Base-by-base conservation (phyloP, 2,113 vertebrate genomes). In the Triplophysa dalaica region DNA sequence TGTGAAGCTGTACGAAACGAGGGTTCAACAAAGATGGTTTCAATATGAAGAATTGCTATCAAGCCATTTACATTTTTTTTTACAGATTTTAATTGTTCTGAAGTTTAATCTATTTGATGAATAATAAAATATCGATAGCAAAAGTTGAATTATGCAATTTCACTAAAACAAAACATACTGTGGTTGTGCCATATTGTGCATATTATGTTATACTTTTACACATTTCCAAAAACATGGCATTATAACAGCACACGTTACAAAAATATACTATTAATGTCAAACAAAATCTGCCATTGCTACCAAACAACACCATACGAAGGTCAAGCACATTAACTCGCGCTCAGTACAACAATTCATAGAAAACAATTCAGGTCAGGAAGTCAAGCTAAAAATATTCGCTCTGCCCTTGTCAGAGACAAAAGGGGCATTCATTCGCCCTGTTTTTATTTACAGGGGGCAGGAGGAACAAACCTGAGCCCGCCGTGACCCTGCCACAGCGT, bases 391-490 rank as follows among this genome's bases (percentile, higher is more conserved):
- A 75, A 77, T 70, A 85, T 69, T 73, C 22, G 26, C 26, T 70
- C 3, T 78, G 84, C 70, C 68, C 78, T 81, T 70, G 68, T 81
- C 29, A 81, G 38, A 81, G 60, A 80, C 70, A 81, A 81, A 76
- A 64, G 26, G 74, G 45, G 66, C 63, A 70, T 70, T 66, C 48
- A 70, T 43, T 82, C 75, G 56, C 82, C 84, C 86, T 90, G 87
- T 92, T 92, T 90, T 89, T 92, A 90, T 92, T 92, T 92, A 88
- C 87, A 89, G 21, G 76, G 75, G 58, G 58, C 85, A 90, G 83
- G 88, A 90, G 91, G 90, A 93, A 92, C 88, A 88, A 95, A 93
- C 90, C 87, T 89, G 85, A 92, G 86, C 91, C 92, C 88, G 87
- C 88, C 86, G 77, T 92, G 94, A 95, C 93, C 93, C 87, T 84